Evolutionary conservation across 2,113 vertebrate genomes (phyloP), one percentile per base, ranked within the genome.

Genomic region (Amazona vittata): DNA sequence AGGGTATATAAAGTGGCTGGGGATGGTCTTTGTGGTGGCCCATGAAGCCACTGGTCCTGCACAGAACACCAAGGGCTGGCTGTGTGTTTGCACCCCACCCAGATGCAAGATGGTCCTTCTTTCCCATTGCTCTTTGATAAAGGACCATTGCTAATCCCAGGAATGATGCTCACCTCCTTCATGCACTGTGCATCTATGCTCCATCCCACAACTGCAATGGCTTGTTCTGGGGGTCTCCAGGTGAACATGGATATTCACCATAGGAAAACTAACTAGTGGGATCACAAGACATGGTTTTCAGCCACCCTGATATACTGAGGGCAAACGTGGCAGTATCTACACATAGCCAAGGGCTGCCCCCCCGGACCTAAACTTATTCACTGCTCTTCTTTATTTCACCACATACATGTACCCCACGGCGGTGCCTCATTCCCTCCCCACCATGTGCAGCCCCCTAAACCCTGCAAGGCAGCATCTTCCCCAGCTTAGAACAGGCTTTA

Each of bases 371-470:
- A 15, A 18, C 11, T 4, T 10, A 8, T 4, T 64, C 39, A 28
- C 44, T 50, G 5, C 7, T 18, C 24, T 57, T 13, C 63, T 74
- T 33, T 26, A 28, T 44, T 74, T 20, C 21, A 12, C 21, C 5
- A 5, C 0, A 0, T 4, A 50, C 16, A 20, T 37, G 52, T 35
- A 62, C 8, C 11, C 31, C n/a, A 12, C 0, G 7, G 65, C 57
- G 68, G 33, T 64, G 26, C 41, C 57, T 39, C 7, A 7, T 76
- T 44, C 59, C 47, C 35, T 39, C 68, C 63, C 15, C 50, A 28
- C 21, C 9, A 14, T 0, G 0, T 26, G 35, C 19, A 75, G n/a
- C 19, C 5, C 7, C 50, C 26, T 31, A 44, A 18, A 24, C 4
- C 47, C 68, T 64, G 5, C 67, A 83, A 43, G 28, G 59, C 44